Evolutionary conservation across 2,113 vertebrate species (phyloP).

Genomic region (Nesospiza acunhae): DNA sequence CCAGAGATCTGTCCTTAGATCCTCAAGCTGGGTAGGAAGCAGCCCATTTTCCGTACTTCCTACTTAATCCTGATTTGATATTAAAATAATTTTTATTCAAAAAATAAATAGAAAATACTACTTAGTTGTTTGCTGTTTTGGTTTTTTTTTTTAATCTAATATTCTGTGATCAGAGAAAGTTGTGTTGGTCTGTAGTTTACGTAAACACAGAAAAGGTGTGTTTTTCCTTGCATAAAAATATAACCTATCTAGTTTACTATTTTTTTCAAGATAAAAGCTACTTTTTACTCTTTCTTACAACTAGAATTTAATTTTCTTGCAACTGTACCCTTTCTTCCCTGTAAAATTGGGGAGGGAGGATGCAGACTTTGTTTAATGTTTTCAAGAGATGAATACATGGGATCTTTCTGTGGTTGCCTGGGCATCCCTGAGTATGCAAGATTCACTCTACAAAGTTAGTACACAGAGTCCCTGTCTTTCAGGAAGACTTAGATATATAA

Average conservation of each 20-base stretch:
- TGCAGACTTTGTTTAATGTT: neutral
- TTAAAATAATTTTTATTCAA: neutral
- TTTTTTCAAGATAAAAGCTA: neutral
- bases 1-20: constrained; percentile 89
- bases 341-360: neutral
- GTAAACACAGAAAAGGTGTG: neutral
- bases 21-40: constrained; percentile 86
- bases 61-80: neutral
- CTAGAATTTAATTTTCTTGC: neutral
- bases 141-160: neutral
- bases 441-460: neutral
- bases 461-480: neutral
- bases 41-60: neutral
- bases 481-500: neutral
- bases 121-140: neutral
- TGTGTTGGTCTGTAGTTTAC: neutral
- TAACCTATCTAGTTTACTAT: neutral
- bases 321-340: neutral
- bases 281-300: neutral
- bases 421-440: neutral
- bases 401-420: neutral
- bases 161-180: neutral
- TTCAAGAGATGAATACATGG: neutral
- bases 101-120: neutral
- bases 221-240: neutral